Conservation (phyloP, 2,888 invertebrate genomes). For the Eumerus sabulonum region DNA sequence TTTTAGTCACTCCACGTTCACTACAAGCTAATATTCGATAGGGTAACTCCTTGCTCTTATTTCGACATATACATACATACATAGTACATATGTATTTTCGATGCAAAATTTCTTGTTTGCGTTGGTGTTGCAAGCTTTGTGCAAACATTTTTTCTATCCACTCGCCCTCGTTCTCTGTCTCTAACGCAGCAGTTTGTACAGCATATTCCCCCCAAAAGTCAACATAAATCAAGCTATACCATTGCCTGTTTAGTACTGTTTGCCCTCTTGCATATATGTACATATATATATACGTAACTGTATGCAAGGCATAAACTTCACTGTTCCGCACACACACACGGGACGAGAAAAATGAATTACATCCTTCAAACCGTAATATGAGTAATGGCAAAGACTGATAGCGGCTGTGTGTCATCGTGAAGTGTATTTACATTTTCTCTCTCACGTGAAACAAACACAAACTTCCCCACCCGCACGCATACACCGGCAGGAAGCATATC, state of each 20-base stretch:
- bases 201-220: conserved; percentile 1
- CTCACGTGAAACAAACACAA: background rate
- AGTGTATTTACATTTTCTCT: conserved; percentile 51
- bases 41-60: background rate
- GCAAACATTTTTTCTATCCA: conserved; percentile 18
- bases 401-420: conserved; percentile 54
- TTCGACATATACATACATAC: too few relatives aligned
- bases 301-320: conserved; percentile 10
- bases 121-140: too few relatives aligned
- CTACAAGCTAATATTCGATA: background rate
- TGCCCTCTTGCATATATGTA: too few relatives aligned
- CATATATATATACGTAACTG: background rate
- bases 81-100: too few relatives aligned
- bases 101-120: too few relatives aligned
- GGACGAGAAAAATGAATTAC: conserved; percentile 64
- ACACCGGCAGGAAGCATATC: too few relatives aligned
- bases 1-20: too few relatives aligned
- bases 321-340: conserved; percentile 7
- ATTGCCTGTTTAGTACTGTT: conserved; percentile 24
- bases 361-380: conserved; percentile 65
- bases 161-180: conserved; percentile 26
- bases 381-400: conserved; percentile 65
- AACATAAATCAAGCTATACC: conserved; percentile 41
- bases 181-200: conserved; percentile 34
- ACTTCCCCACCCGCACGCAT: too few relatives aligned